These are phyloP conservation scores for Gallinago solitaria DNA, from an alignment of 2,797 vertebrate genomes.

Conservation along the genomic window DNA sequence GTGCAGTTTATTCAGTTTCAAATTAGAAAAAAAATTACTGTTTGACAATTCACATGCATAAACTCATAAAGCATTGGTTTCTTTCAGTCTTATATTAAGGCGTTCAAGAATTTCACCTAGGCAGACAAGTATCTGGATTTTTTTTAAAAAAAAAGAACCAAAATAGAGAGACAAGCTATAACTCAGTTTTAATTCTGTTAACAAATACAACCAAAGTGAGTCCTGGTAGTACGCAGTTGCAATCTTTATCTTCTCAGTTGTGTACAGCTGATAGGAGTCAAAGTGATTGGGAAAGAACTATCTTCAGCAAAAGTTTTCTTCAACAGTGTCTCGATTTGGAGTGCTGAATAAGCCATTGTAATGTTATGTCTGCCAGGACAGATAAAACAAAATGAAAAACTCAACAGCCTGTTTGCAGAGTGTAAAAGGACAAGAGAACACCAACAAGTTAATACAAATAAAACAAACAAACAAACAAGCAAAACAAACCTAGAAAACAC, in stretches of 20 bases:
- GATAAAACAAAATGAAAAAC: slow-evolving; percentile 35
- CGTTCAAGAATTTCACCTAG: slow-evolving; percentile 32
- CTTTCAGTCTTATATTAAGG: slow-evolving; percentile 44
- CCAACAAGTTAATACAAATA: slow-evolving; percentile 12
- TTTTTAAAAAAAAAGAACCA: not conserved
- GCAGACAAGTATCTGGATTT: slow-evolving; percentile 4
- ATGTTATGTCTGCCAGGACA: slow-evolving; percentile 57
- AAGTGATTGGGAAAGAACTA: slow-evolving; percentile 41
- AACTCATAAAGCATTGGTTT: slow-evolving; percentile 12
- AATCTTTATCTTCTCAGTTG: slow-evolving; percentile 43
- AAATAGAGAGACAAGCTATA: slow-evolving; percentile 37
- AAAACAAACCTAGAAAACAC: not conserved
- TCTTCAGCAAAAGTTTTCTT: slow-evolving; percentile 37
- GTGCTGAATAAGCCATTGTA: slow-evolving; percentile 74
- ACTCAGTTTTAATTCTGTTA: slow-evolving; percentile 50
- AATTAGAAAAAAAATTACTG: slow-evolving; percentile 53
- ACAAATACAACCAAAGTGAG: slow-evolving; percentile 53
- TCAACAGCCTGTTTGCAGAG: not conserved
- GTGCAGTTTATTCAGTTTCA: slow-evolving; percentile 57
- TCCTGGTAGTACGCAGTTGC: slow-evolving; percentile 49
- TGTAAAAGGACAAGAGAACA: not conserved
- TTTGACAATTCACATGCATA: slow-evolving; percentile 55
- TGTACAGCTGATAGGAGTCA: slow-evolving; percentile 20
- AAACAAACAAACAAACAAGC: not conserved
- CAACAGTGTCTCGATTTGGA: slow-evolving; percentile 69